Evolutionary conservation across 2,113 vertebrate genomes (phyloP).

Genomic region (Indicator maculatus): DNA sequence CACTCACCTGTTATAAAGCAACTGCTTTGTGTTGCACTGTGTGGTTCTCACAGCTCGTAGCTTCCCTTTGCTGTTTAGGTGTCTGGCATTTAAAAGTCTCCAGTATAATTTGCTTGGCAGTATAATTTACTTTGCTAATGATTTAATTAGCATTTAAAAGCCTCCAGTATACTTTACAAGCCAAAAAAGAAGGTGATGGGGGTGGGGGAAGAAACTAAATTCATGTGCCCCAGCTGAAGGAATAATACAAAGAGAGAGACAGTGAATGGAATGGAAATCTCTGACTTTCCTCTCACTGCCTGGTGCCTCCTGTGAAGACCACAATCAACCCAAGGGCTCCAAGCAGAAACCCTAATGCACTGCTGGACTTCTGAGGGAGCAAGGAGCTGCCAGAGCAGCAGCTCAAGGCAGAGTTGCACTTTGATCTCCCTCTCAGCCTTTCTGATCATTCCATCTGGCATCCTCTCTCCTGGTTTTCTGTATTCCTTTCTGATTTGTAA

Average conservation of each 20-base stretch:
- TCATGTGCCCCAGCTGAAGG: background rate
- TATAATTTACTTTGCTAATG: too few relatives aligned
- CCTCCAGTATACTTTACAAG: background rate
- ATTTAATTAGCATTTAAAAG: background rate
- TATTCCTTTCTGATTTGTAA: background rate
- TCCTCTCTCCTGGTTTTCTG: background rate
- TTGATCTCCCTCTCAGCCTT: background rate
- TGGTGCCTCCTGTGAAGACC: background rate
- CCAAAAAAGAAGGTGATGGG: background rate
- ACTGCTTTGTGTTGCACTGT: background rate
- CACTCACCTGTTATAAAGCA: background rate
- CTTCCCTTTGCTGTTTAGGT: background rate
- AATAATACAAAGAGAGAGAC: background rate
- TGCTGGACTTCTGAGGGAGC: background rate
- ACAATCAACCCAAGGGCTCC: background rate
- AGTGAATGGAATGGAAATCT: background rate
- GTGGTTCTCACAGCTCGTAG: background rate
- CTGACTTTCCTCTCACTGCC: background rate
- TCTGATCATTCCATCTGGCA: constrained; percentile 10
- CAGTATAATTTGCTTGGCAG: background rate
- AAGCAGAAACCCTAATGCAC: rapidly evolving
- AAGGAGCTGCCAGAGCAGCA: background rate
- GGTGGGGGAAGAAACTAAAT: background rate
- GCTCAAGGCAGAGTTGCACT: background rate
- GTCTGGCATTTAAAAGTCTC: background rate